Evolutionary conservation across 2,113 vertebrate species (phyloP).

Genomic region (Petrocephalus microphthalmus): DNA sequence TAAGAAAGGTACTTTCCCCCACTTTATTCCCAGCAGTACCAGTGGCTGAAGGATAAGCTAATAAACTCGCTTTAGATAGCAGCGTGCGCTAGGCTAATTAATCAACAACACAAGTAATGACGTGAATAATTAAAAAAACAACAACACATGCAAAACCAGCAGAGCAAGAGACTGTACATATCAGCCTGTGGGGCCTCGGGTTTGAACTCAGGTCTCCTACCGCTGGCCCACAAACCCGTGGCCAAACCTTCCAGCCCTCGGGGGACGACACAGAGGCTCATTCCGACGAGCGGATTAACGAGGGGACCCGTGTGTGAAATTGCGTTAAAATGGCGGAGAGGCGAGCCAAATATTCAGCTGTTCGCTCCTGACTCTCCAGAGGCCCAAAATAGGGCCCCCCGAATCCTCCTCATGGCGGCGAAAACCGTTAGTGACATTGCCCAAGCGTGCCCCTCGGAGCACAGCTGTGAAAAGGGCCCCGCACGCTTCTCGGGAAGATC

Average conservation of each 20-base stretch:
- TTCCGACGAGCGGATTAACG: background rate
- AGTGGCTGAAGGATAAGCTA: slow-evolving; percentile 7
- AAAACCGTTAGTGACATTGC: slow-evolving; percentile 52
- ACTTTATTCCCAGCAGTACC: background rate
- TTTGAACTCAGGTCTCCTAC: background rate
- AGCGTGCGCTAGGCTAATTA: background rate
- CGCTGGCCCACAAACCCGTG: background rate
- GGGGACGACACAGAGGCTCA: background rate
- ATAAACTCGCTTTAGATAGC: background rate
- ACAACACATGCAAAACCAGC: background rate
- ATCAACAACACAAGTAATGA: slow-evolving; percentile 12
- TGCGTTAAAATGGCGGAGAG: slow-evolving; percentile 14
- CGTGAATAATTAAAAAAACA: background rate
- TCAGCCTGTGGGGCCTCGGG: background rate
- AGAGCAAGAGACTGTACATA: background rate
- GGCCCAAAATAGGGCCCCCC: background rate
- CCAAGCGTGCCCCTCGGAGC: slow-evolving; percentile 60
- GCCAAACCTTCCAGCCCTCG: background rate
- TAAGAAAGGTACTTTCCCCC: background rate
- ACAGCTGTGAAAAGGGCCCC: slow-evolving; percentile 57
- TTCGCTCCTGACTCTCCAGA: background rate
- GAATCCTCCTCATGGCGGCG: slow-evolving; percentile 32
- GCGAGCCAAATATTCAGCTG: background rate
- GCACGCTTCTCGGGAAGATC: slow-evolving; percentile 35
- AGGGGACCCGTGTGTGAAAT: slow-evolving; percentile 17